phyloP scores from a whole-genome alignment of 2,113 vertebrate species.

The Vulpes ferrilata region DNA sequence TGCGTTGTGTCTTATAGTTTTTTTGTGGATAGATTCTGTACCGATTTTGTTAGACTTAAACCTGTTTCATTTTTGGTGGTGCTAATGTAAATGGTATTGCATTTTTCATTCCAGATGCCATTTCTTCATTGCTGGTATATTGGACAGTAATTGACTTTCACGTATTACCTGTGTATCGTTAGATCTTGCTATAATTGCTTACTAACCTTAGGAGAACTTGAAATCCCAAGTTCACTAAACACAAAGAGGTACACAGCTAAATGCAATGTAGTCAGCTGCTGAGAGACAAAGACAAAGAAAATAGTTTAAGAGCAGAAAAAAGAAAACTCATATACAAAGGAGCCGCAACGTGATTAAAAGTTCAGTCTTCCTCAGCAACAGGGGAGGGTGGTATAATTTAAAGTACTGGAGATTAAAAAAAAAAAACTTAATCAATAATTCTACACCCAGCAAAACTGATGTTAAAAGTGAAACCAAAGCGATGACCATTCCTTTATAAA shows the following conservation, averaged over 20 bases:
- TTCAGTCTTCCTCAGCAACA: background rate
- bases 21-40: background rate
- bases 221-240: background rate
- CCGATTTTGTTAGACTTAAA: background rate
- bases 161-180: background rate
- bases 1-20: background rate
- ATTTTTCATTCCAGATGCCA: background rate
- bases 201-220: background rate
- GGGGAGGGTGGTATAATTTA: background rate
- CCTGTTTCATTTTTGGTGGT: background rate
- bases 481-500: background rate
- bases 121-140: background rate
- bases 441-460: background rate
- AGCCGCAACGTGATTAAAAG: background rate
- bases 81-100: background rate
- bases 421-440: background rate
- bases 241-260: background rate
- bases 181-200: background rate
- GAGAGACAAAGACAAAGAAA: slow-evolving; percentile 6
- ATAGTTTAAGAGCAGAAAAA: background rate
- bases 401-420: background rate
- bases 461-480: slow-evolving; percentile 34
- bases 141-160: background rate
- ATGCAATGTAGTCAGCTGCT: background rate
- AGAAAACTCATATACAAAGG: background rate